phyloP scores from a whole-genome alignment of 2,113 vertebrate species.

The Nycticebus coucang region DNA sequence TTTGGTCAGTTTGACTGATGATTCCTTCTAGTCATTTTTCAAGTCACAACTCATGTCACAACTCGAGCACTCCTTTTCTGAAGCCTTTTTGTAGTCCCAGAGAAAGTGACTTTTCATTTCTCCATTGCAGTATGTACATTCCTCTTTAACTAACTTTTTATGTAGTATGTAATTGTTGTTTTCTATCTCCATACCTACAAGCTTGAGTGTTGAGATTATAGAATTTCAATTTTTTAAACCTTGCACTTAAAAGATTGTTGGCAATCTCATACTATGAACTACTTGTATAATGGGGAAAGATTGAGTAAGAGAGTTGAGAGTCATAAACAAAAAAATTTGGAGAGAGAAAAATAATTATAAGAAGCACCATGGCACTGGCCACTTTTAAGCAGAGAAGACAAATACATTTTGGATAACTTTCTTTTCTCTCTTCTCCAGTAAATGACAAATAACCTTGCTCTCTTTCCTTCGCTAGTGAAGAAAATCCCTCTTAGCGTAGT shows the following conservation, averaged over 20 bases:
- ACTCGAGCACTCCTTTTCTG: neutral
- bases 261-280: neutral
- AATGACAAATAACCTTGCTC: conserved; percentile 13
- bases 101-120: neutral
- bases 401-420: neutral
- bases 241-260: neutral
- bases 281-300: neutral
- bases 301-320: conserved; percentile 8
- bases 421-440: neutral
- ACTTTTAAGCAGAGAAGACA: neutral
- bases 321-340: neutral
- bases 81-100: neutral
- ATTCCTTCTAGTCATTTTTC: neutral
- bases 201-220: neutral
- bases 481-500: conserved; percentile 5
- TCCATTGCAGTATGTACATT: neutral
- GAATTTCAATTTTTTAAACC: conserved; percentile 31
- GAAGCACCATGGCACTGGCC: neutral
- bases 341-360: neutral
- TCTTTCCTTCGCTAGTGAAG: neutral
- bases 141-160: neutral
- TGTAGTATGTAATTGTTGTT: neutral
- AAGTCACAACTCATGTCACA: neutral
- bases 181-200: neutral
- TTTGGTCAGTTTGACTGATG: neutral